Base-by-base conservation (phyloP, 1,140 invertebrate genomes). In the Halesus radiatus region DNA sequence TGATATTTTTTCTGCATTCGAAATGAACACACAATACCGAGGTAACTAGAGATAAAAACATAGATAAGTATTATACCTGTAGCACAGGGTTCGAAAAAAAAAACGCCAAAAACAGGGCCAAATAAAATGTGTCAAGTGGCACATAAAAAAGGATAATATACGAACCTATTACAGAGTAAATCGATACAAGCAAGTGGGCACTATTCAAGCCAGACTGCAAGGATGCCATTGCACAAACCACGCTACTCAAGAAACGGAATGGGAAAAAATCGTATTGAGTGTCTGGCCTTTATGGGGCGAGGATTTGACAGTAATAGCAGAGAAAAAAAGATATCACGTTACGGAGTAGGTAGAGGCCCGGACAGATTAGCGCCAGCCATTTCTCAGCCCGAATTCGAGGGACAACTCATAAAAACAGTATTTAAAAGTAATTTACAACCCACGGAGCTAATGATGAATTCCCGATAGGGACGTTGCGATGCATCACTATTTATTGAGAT, bases 271-370 rank as follows among this genome's bases (percentile, higher is more conserved):
- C 32, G 32, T 16, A 45, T 64, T 37, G 32, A 70, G 37, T 70
- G 32, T 66, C 62, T 70, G 32, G 32, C n/a, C 20, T 18, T 70
- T 58, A 18, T 45, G 37, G n/a, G 75, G 45, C 62, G 20, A 26
- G 23, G 45, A 29, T 68, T 66, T 78, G 64, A 78, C 62, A 78
- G 64, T 70, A 78, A 78, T 68, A 56, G 76, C 45, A 3, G 16
- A 70, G 56, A 70, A 78, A 66, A 76, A 58, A 78, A 78, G 26
- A 32, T 70, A 70, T 78, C 76, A 52, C 4, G 76, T 78, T 78
- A 70, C 76, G 18, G 32, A 52, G 16, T 37, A 45, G 18, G n/a
- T 76, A 70, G 4, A 16, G 23, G 23, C 22, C 62, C 6, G 32
- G 66, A 68, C 37, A 74, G 70, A 54, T 74, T 56, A 74, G 70